Evolutionary conservation across 2,888 invertebrate genomes (phyloP).

Genomic region (Parascotia fuliginaria): DNA sequence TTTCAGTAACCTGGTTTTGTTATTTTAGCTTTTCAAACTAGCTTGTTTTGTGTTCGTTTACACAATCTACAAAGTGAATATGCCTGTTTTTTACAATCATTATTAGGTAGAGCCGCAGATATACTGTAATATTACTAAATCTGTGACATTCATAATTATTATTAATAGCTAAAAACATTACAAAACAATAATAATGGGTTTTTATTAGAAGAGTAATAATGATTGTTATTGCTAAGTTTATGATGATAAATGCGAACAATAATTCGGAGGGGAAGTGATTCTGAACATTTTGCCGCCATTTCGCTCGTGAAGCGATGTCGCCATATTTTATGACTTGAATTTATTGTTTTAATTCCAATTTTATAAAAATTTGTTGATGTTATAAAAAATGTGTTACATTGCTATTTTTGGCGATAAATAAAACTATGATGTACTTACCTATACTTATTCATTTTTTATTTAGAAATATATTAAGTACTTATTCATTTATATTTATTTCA

Average conservation of each 20-base stretch:
- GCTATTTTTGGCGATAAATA: neutral
- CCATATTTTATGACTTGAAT: conserved; percentile 43
- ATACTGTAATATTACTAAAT: too few species aligned
- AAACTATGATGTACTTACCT: too few species aligned
- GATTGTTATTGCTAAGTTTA: conserved; percentile 31
- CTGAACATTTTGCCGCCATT: conserved; percentile 44
- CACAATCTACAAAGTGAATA: too few species aligned
- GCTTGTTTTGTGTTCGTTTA: too few species aligned
- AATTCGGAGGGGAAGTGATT: conserved; percentile 41
- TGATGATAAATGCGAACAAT: conserved; percentile 46
- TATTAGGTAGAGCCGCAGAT: too few species aligned
- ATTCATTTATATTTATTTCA: too few species aligned
- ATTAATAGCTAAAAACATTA: neutral
- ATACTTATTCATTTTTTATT: too few species aligned
- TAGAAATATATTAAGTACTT: too few species aligned
- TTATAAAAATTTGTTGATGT: neutral
- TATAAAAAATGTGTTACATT: too few species aligned
- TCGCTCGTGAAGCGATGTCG: conserved; percentile 29
- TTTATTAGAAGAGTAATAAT: conserved; percentile 19
- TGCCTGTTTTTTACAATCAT: too few species aligned
- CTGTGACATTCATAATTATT: neutral
- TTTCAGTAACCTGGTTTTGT: too few species aligned
- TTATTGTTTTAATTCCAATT: conserved; percentile 30
- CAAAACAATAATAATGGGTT: conserved; percentile 1
- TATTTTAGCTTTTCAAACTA: too few species aligned